Base-by-base conservation (phyloP, 1,140 invertebrate genomes). In the Mercenaria mercenaria region DNA sequence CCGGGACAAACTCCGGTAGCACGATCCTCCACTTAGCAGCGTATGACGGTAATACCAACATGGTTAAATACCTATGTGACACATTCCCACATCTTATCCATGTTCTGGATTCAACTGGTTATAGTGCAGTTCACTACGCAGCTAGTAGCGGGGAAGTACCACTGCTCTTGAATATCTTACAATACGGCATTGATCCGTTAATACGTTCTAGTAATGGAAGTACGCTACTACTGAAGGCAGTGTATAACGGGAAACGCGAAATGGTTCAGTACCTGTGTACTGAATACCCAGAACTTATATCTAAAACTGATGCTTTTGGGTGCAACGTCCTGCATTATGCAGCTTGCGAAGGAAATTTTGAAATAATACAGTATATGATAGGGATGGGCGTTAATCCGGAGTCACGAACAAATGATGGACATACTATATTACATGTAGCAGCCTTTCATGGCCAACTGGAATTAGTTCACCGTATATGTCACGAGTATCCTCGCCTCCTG, bases 11-110 rank as follows among this genome's bases (percentile, higher is more conserved):
- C 1, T 47, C 64, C 0, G 72, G 72, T 32, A 77, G 84, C 39
- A 87, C 84, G 3, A 34, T 77, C 13, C 84, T 87, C 41, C 84
- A 87, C 77, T 34, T 87, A 29, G 69, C 84, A 20, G 84, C 84
- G 43, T 77, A 59, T 64, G 84, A 87, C 41, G 84, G 84, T 3
- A 76, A 77, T 37, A 13, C 43, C 13, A 72, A 76, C 15, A 77
- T 87, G 72, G 84, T 87, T 2, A 39, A 11, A 20, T 59, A 77
- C n/a, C 43, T 87, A 41, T 87, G 84, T 39, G n/a, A 79, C 3
- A 72, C 32, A 41, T 76, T 34, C 43, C 50, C 84, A n/a, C 11
- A 76, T 11, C 84, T 87, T n/a, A 77, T 79, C 26, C 69, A 59
- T 41, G 34, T 23, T 26, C 34, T 77, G 26, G 84, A 87, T 29